Base-by-base conservation (phyloP, 2,113 vertebrate species). In the Syngnathoides biaculeatus region DNA sequence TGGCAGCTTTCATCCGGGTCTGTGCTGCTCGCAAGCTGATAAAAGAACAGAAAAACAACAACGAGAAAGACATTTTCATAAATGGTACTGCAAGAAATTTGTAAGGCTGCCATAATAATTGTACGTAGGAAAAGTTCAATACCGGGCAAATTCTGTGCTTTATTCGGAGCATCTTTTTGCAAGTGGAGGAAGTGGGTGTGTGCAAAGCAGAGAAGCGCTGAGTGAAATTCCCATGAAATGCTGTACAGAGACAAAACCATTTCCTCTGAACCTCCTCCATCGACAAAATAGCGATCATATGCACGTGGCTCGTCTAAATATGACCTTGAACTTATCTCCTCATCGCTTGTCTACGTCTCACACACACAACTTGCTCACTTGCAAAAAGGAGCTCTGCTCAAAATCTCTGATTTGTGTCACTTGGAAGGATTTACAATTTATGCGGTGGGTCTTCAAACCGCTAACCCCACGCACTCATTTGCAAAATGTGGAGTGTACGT, bases 1-100 rank as follows among this genome's bases (percentile, higher is more conserved):
- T 6, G 59, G 59, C 61, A 58, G 50, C 74, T 64, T 67, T 43
- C 11, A 68, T 65, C n/a, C 60, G 71, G 42, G 65, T 64, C 64
- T 38, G 47, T 45, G n/a, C 27, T 35, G 15, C 38, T 61, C 6
- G 13, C 38, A 12, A 14, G n/a, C 10, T 1, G 14, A 42, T 22
- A 24, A 8, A 42, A 62, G n/a, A 24, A 26, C 20, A 24, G 12
- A 61, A 42, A 12, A n/a, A 57, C 6, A 20, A 6, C 19, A 24
- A 42, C 17, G 15, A 35, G 17, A 35, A 5, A 52, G 20, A 10
- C 8, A 52, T 55, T 55, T 48, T 48, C 19, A 39, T 13, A 24
- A 13, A 39, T 62, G 22, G 57, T 27, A 45, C 19, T 45, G 62
- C 40, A 42, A 50, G 43, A 68, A 8, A 39, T 42, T 10, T 43